Base-by-base conservation (phyloP, 2,113 vertebrate genomes). In the Motacilla alba region DNA sequence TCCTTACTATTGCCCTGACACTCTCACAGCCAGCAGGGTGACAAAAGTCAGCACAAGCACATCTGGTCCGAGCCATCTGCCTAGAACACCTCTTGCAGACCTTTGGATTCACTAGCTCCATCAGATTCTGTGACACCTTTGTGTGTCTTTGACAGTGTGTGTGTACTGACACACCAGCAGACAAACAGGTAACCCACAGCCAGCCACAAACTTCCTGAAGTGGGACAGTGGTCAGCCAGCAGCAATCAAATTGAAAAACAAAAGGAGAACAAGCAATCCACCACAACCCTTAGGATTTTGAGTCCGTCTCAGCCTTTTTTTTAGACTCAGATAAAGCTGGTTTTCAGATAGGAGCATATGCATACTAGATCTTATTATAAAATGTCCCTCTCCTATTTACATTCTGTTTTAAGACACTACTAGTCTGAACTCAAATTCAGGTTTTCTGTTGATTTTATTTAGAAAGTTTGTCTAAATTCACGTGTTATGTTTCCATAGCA, bases 391-490 rank as follows among this genome's bases (percentile, higher is more conserved):
- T 87, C 60, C 50, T 86, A 33, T 75, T 91, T 92, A 75, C 43
- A 78, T 15, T 18, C 30, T 60, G 58, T 5, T 93, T 74, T 79
- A 81, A 93, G 68, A 80, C 15, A 67, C 41, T 80, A 66, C 9
- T 44, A 74, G 24, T 52, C 37, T 78, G 31, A 86, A 83, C 43
- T 80, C 50, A 77, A 87, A 86, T 23, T 69, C 66, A 82, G 55
- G 47, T 76, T 91, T 74, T 88, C 18, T 56, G 20, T 47, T 53
- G 80, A 79, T 79, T 87, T 90, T 63, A 76, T 37, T 70, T 49
- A 88, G 28, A 46, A 97, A 87, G 53, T 83, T 88, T 80, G 33
- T 35, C 79, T 83, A 81, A 83, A 88, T 68, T 67, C 23, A 53
- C 1, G 0, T 28, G 7, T 73, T 46, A 15, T 24, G 44, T 90